phyloP scores from a whole-genome alignment of 2,797 vertebrate species.

The Petrocephalus sullivani region DNA sequence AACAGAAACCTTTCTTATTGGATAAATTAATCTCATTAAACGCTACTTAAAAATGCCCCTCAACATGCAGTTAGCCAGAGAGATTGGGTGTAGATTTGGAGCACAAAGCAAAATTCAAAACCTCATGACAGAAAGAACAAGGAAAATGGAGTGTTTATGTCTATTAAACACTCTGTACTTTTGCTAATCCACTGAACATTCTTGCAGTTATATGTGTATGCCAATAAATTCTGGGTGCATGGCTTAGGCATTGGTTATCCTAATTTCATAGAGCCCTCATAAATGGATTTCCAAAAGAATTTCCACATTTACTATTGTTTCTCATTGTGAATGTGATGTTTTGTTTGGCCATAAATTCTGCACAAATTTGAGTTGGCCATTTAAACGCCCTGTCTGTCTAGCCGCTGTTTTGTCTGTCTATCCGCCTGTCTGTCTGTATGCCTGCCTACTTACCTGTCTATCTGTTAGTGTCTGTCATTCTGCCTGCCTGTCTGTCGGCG shows the following conservation, averaged over 20 bases:
- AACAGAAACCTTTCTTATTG: not conserved
- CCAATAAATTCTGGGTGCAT: not conserved
- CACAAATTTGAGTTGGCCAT: not conserved
- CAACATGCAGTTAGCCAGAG: not conserved
- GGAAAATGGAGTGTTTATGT: not conserved
- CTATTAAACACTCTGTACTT: not conserved
- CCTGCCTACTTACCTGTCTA: no score
- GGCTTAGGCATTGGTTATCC: not conserved
- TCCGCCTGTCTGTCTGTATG: no score
- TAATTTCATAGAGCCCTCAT: not conserved
- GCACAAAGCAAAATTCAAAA: not conserved
- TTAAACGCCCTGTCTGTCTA: not conserved
- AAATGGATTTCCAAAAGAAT: not conserved
- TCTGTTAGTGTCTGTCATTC: no score
- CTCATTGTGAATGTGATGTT: not conserved
- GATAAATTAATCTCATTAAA: not conserved
- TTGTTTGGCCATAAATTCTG: not conserved
- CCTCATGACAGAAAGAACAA: not conserved
- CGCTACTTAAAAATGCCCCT: not conserved
- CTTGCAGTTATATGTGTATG: not conserved
- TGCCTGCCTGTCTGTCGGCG: no score
- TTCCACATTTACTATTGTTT: not conserved
- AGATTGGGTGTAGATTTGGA: not conserved
- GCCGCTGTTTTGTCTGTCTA: no score
- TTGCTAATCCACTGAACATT: not conserved